phyloP scores from a whole-genome alignment of 2,113 vertebrate species.

The Thunnus maccoyii region DNA sequence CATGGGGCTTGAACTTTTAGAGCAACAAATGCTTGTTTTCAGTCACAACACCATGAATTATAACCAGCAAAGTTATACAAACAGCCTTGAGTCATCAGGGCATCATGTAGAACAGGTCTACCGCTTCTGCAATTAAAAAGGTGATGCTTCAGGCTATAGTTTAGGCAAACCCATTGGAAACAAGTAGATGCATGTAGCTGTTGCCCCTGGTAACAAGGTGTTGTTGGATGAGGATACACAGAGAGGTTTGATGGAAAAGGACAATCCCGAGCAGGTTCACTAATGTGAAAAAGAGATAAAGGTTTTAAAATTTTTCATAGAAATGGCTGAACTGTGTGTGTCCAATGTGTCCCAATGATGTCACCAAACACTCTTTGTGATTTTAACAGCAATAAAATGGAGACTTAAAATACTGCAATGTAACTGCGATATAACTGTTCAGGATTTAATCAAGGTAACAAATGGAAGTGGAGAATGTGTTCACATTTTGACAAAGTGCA shows the following conservation, averaged over 20 bases:
- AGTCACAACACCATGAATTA: background rate
- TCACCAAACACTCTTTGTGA: no score
- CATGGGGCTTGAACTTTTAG: no score
- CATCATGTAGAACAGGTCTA: background rate
- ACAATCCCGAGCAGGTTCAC: background rate
- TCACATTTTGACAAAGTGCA: background rate
- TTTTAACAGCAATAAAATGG: no score
- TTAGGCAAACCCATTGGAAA: background rate
- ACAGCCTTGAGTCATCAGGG: background rate
- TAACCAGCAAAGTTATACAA: background rate
- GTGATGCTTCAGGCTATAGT: background rate
- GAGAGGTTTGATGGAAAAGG: background rate
- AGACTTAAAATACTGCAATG: no score
- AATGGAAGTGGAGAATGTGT: background rate
- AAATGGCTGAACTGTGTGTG: no score
- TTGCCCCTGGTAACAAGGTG: slow-evolving; percentile 32
- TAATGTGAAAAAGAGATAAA: background rate
- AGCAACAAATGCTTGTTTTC: no score
- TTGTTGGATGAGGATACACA: slow-evolving; percentile 1
- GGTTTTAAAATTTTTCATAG: no score
- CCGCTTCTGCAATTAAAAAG: background rate
- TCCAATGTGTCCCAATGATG: no score
- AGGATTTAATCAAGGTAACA: no score
- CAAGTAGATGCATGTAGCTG: slow-evolving; percentile 21
- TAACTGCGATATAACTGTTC: no score